Evolutionary conservation across 2,113 vertebrate species (phyloP), one percentile per base, ranked within the genome.

Genomic region (Zonotrichia leucophrys): DNA sequence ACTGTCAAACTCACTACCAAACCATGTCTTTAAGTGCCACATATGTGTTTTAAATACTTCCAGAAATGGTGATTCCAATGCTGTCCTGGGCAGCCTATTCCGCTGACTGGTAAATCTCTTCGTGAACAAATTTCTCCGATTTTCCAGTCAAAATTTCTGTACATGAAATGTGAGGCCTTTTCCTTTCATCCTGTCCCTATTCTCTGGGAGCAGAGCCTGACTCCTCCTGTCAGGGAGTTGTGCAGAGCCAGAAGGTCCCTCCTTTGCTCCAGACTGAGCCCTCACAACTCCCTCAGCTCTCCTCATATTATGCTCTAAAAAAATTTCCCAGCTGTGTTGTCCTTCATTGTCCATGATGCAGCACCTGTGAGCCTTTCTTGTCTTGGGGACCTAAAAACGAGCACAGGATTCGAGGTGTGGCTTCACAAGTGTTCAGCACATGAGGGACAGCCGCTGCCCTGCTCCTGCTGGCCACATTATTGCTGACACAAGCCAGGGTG

Each of bases 351-450:
- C 12, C 13, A 8, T 5, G 2, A 12, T 39, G 10, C 25, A 69
- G 7, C 41, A 42, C 8, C 19, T 19, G 5, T 42, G 5, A 15
- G 10, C 17, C 22, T 22, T 30, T 35, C 14, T 15, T 47, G 7
- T 44, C 11, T 47, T 20, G 60, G 14, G 14, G 10, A 20, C 14
- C 9, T 14, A 35, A 30, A 75, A 76, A 5, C 4, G 6, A 62
- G 4, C 25, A 10, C 24, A 11, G 7, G 2, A 27, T 62, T 55
- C 0, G 0, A 83, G 17, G 16, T 27, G 21, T 0, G 2, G 14
- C 17, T 16, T 75, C n/a, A 31, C 13, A 44, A 60, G 10, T 41
- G 5, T 9, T 28, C 21, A 41, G 14, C 5, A 15, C 17, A 10
- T 10, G 60, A 23, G 11, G 5, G 5, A 41, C 8, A 15, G 14